Evolutionary conservation across 2,888 invertebrate species (phyloP).

Genomic region (Elaeidobius kamerunicus): DNA sequence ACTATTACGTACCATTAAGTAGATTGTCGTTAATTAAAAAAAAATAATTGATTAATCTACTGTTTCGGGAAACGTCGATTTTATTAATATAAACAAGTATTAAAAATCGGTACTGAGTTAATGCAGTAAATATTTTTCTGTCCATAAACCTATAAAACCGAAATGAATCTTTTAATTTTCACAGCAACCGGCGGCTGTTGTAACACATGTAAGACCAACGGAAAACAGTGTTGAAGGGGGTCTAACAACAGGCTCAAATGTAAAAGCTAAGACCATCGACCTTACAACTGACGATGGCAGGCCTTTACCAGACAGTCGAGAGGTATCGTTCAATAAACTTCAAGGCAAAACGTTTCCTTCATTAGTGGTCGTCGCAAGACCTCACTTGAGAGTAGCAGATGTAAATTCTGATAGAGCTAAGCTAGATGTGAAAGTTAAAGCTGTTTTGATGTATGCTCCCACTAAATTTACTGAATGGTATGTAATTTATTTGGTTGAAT

Average conservation of each 20-base stretch:
- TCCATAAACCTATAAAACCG: too few species aligned
- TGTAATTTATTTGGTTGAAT: conserved; percentile 21
- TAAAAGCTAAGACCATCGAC: conserved; percentile 51
- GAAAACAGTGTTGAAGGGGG: conserved; percentile 73
- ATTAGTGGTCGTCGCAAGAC: conserved; percentile 77
- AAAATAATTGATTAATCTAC: too few species aligned
- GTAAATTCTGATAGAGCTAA: conserved; percentile 58
- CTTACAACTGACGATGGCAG: conserved; percentile 60
- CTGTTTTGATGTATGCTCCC: conserved; percentile 75
- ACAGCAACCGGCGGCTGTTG: conserved; percentile 2
- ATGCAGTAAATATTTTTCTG: too few species aligned
- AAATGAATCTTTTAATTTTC: background rate
- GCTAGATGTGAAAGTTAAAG: conserved; percentile 77
- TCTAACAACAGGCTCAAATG: conserved; percentile 55
- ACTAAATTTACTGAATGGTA: conserved; percentile 86
- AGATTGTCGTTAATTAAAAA: too few species aligned
- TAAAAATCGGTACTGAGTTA: too few species aligned
- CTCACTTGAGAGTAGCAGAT: conserved; percentile 71
- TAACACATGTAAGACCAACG: conserved; percentile 54
- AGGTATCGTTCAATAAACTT: conserved; percentile 73
- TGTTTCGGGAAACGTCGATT: too few species aligned
- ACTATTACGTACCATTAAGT: too few species aligned
- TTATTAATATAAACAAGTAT: too few species aligned
- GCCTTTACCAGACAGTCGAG: conserved; percentile 65
- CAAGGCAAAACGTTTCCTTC: conserved; percentile 85